Base-by-base conservation (phyloP, 2,888 invertebrate genomes). In the Cordilura impudica region DNA sequence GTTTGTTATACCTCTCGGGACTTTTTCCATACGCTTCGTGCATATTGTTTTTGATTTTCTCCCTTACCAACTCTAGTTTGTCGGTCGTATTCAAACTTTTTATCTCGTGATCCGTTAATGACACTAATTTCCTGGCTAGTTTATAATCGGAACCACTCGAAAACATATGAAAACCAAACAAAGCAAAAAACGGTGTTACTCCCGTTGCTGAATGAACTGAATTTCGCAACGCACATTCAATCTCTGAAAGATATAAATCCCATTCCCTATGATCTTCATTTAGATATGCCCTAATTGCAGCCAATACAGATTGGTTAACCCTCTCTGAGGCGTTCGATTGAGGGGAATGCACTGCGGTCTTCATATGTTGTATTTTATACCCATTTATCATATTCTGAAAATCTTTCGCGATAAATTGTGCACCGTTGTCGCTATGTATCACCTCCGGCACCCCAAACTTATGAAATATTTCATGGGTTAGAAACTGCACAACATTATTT, bases 261-360 rank as follows among this genome's bases (percentile, higher is more conserved):
- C 81, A 80, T 2, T 78, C 63, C 8, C 70, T 19, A 5, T 82
- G 81, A 19, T 81, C 79, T 0, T 66, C 8, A 5, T 78, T 47
- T 0, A 81, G 4, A 29, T 76, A 76, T 0, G 76, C 31, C 19
- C 81, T 53, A 4, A 88, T 84, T 58, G 84, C 84, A 0, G n/a
- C n/a, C n/a, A n/a, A n/a, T n/a, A n/a, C n/a, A n/a, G n/a, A n/a
- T n/a, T n/a, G n/a, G n/a, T n/a, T n/a, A n/a, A n/a, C n/a, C n/a
- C n/a, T n/a, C n/a, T n/a, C n/a, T n/a, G n/a, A n/a, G n/a, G n/a
- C n/a, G n/a, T n/a, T n/a, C n/a, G n/a, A n/a, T n/a, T n/a, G n/a
- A n/a, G n/a, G n/a, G n/a, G n/a, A n/a, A n/a, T n/a, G n/a, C n/a
- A n/a, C n/a, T n/a, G n/a, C n/a, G n/a, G n/a, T n/a, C n/a, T n/a